These are phyloP conservation scores for Endotricha flammealis DNA, from an alignment of 2,888 invertebrate genomes.

Conservation along the genomic window DNA sequence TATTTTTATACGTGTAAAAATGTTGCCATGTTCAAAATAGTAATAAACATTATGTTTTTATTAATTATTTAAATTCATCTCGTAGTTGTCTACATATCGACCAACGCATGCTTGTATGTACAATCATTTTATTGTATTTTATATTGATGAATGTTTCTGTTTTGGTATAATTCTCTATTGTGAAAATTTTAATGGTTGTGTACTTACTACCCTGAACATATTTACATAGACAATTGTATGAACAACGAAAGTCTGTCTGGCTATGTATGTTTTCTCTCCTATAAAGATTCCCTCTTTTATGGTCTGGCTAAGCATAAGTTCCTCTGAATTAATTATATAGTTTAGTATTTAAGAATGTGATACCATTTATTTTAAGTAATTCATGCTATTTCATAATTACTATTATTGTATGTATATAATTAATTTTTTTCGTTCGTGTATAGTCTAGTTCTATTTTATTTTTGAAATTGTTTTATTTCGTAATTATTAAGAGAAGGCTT, in stretches of 20 bases:
- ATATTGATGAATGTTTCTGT: constrained; percentile 16
- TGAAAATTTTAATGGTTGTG: constrained; percentile 65
- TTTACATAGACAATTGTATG: constrained; percentile 24
- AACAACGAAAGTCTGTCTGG: constrained; percentile 36
- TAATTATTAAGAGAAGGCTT: constrained; percentile 39
- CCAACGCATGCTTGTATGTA: constrained; percentile 28
- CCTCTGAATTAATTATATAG: constrained; percentile 65
- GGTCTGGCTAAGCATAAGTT: constrained; percentile 72
- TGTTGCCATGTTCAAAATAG: constrained; percentile 76
- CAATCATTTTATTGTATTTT: constrained; percentile 17
- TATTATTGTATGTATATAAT: constrained; percentile 53
- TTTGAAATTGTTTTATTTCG: constrained; percentile 50
- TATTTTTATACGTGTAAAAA: constrained; percentile 76
- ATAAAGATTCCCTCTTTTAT: constrained; percentile 49
- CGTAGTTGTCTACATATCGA: constrained; percentile 26
- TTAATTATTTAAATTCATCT: constrained; percentile 32
- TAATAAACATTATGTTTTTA: constrained; percentile 50
- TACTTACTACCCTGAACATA: constrained; percentile 56
- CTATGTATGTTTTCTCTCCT: constrained; percentile 43
- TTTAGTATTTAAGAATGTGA: constrained; percentile 72
- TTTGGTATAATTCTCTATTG: constrained; percentile 44
- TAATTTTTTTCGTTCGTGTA: constrained; percentile 39
- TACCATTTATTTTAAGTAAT: constrained; percentile 72
- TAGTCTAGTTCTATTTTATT: constrained; percentile 49
- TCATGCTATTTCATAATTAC: constrained; percentile 46